Conservation (phyloP, 2,888 invertebrate species). For the Sinopyrophorus schimmeli region DNA sequence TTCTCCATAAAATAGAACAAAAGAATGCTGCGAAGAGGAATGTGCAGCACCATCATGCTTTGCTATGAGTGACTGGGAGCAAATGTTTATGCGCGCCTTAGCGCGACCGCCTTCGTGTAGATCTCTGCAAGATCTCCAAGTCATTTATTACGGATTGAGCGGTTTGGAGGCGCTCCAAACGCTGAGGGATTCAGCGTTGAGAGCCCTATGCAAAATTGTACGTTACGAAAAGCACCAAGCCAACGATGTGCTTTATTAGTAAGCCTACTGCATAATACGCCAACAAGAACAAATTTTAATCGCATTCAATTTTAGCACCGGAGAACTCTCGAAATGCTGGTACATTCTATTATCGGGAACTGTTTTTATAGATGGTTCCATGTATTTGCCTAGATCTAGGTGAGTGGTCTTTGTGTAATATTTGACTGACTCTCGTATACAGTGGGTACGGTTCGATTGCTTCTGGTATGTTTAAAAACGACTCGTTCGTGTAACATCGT, state of each 20-base stretch:
- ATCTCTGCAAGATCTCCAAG: conserved; percentile 67
- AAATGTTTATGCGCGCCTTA: conserved; percentile 54
- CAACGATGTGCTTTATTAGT: conserved; percentile 81
- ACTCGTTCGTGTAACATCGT: too few species aligned
- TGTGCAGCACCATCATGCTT: conserved; percentile 48
- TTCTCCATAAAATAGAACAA: too few species aligned
- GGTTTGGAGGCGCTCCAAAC: conserved; percentile 71
- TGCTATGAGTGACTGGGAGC: conserved; percentile 55
- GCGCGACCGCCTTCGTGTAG: conserved; percentile 51
- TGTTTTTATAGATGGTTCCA: conserved; percentile 83
- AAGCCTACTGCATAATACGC: conserved; percentile 52
- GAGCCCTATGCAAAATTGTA: conserved; percentile 71
- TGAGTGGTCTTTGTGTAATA: conserved; percentile 50
- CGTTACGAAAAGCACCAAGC: conserved; percentile 75
- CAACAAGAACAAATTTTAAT: conserved; percentile 1
- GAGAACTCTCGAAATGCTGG: conserved; percentile 80
- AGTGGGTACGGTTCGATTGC: neutral
- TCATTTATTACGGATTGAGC: conserved; percentile 72
- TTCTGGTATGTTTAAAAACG: too few species aligned
- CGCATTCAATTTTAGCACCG: conserved; percentile 63
- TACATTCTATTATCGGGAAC: conserved; percentile 81
- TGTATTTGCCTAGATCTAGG: conserved; percentile 82
- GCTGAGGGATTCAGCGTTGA: conserved; percentile 68
- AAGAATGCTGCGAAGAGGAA: too few species aligned
- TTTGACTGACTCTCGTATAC: neutral